Base-by-base conservation (phyloP, 2,113 vertebrate species). In the Ochotona curzoniae region DNA sequence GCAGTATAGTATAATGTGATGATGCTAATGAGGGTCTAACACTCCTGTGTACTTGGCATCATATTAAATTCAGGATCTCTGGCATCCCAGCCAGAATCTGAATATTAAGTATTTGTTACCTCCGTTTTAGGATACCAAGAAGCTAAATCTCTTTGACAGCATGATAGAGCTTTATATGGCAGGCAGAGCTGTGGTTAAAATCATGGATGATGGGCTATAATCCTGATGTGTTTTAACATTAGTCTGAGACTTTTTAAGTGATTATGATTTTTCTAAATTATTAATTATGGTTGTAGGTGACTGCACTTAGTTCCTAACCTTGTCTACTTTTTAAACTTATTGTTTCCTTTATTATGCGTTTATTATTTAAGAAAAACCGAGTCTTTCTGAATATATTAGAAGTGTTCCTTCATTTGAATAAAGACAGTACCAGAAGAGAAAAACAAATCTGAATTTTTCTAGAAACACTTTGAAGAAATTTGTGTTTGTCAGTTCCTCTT, bases 321-420 rank as follows among this genome's bases (percentile, higher is more conserved):
- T 8, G 1, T 78, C 0, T 44, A 54, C 54, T 13, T 21, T 57
- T 60, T 91, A 61, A 1, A 10, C 28, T 86, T 73, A 44, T 4
- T 73, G 28, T 7, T 75, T 15, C 11, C 13, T 2, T 92, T 7
- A 74, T 2, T 15, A 12, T 44, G 38, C 38, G 6, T 44, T 44
- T 44, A 44, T 44, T 85, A 90, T 57, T 28, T 67, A 90, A 93
- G 61, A 44, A 94, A 96, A 95, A 94, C 35, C 1, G 49, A 60
- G 17, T 21, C 80, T 95, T 71, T 2, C 25, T 28, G 8, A 0
- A 70, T 93, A 83, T 70, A 64, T 94, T 83, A 85, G 25, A 18
- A 86, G 82, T 95, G 49, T 76, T 96, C 82, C 74, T 57, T 96
- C 82, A 9, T 89, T 1, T 0, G 51, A 88, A 60, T 64, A 44